phyloP scores from a whole-genome alignment of 1,140 invertebrate species.

The Dolichoris vasculosae region DNA sequence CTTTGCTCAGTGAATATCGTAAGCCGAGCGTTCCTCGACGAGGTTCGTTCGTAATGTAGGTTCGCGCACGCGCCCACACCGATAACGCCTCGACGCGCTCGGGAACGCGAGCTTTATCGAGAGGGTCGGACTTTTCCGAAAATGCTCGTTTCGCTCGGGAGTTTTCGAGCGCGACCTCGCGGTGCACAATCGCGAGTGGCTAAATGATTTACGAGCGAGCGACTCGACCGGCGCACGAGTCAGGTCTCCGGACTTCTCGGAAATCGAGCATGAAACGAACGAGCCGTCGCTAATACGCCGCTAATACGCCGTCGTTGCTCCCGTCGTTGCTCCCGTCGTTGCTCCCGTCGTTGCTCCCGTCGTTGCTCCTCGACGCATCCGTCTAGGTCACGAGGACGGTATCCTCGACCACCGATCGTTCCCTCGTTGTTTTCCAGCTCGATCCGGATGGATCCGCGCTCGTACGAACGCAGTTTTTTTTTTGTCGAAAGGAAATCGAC shows the following conservation, averaged over 20 bases:
- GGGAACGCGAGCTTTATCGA: no score
- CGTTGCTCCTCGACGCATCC: background rate
- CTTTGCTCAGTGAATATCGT: background rate
- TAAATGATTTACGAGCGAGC: background rate
- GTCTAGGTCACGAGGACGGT: background rate
- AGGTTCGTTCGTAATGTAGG: no score
- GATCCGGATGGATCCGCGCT: no score
- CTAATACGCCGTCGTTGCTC: background rate
- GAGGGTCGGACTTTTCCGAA: background rate
- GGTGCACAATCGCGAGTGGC: no score
- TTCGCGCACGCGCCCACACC: no score
- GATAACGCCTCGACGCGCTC: no score
- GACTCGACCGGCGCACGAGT: background rate
- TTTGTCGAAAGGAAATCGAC: no score
- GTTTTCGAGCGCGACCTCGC: no score
- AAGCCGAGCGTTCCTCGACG: no score
- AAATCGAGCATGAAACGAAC: constrained; percentile 22
- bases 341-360: background rate
- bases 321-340: background rate
- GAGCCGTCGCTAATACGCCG: constrained; percentile 16
- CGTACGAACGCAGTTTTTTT: no score
- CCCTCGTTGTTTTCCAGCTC: no score
- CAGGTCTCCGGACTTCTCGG: background rate
- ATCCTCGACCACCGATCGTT: constrained; percentile 2
- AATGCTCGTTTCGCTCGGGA: no score